Base-by-base conservation (phyloP, 2,113 vertebrate genomes). In the Otis tarda region DNA sequence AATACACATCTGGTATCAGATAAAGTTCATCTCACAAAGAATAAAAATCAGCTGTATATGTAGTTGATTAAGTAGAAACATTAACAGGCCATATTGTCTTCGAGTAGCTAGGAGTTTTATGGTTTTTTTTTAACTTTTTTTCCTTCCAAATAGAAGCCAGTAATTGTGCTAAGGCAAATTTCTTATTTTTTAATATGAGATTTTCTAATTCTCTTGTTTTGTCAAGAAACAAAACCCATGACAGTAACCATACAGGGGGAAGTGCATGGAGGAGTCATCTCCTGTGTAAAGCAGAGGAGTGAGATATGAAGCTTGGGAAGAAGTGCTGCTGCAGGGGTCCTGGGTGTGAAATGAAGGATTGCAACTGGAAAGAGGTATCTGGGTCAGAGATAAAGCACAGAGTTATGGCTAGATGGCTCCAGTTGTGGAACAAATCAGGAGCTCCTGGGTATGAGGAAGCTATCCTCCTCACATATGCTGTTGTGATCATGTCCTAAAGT, bases 191-290 rank as follows among this genome's bases (percentile, higher is more conserved):
- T 91, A 61, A 16, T 10, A 77, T 24, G 7, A 37, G 16, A 27
- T 60, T 73, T 76, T 65, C 12, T 27, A 69, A 33, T 61, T 65
- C 4, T 61, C 18, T 73, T 77, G 4, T 69, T 83, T 61, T 83
- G 2, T n/a, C 65, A 75, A 35, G 60, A 82, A 84, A 81, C 3
- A 11, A 60, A 93, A 65, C 12, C 4, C 1, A 0, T 27, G 14
- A 53, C 16, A 45, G 12, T 27, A 67, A 19, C 12, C n/a, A 49
- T 31, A 25, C 0, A 50, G 21, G 4, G 4, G 3, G 2, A 53
- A 65, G 4, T 17, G 7, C 2, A 1, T 22, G 35, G 3, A 13
- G 25, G 31, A 78, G 11, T 33, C 0, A 1, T 61, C 9, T 22
- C 35, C 16, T 39, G 25, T 50, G 60, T 31, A 27, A 37, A 78